Conservation (phyloP, 2,797 vertebrate species). For the Sparus aurata region DNA sequence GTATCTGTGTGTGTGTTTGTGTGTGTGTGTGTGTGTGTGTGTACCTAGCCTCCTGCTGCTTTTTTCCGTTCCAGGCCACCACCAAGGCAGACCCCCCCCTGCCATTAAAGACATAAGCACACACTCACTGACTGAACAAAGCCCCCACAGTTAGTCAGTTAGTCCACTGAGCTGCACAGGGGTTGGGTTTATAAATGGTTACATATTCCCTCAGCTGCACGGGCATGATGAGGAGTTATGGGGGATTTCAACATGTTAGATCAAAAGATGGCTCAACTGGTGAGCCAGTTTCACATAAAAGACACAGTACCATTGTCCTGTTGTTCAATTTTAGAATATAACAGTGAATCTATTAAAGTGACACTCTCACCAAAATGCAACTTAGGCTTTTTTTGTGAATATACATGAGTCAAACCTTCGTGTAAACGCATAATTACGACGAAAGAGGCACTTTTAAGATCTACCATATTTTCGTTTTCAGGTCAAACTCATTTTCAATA, state of each 20-base stretch:
- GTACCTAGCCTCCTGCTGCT: slow-evolving; percentile 70
- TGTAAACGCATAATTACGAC: too few relatives aligned
- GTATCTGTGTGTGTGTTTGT: slow-evolving; percentile 22
- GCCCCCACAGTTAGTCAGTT: slow-evolving; percentile 69
- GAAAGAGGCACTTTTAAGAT: too few relatives aligned
- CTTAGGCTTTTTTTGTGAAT: too few relatives aligned
- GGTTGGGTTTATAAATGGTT: slow-evolving; percentile 68
- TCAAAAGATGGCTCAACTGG: slow-evolving; percentile 46
- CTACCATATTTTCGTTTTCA: too few relatives aligned
- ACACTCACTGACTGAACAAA: slow-evolving; percentile 72
- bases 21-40: slow-evolving; percentile 47
- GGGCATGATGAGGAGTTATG: slow-evolving; percentile 57
- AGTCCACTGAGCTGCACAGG: slow-evolving; percentile 57
- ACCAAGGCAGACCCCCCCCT: slow-evolving; percentile 64
- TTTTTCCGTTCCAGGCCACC: slow-evolving; percentile 76
- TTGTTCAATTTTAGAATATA: not conserved
- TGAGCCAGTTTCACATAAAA: slow-evolving; percentile 44
- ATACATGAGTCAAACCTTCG: too few relatives aligned
- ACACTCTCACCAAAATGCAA: too few relatives aligned
- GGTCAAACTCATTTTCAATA: too few relatives aligned
- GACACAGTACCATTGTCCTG: slow-evolving; percentile 17
- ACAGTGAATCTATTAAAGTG: not conserved
- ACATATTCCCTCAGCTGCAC: slow-evolving; percentile 66
- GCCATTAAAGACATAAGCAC: slow-evolving; percentile 66
- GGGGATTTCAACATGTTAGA: slow-evolving; percentile 57